Base-by-base conservation (phyloP, 2,888 invertebrate genomes). In the Athalia rosae region DNA sequence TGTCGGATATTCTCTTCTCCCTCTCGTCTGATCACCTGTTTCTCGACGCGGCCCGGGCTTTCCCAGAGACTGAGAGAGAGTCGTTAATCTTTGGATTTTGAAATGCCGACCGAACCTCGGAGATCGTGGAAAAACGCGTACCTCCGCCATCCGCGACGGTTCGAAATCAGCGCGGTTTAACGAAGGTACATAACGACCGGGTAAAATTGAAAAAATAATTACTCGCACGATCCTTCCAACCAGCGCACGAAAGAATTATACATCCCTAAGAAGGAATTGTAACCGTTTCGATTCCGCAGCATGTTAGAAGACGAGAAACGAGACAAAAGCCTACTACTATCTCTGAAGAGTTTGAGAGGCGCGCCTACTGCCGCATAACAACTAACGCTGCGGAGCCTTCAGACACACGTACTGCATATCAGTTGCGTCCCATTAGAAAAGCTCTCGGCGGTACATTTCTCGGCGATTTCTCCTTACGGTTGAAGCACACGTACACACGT, bases 331-430 rank as follows among this genome's bases (percentile, higher is more conserved):
- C 6, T 67, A 53, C 15, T 15, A 15, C 9, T 28, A 9, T 28
- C 53, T 5, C 59, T 59, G n/a, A 67, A 67, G 67, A 64, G 64
- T 64, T 7, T 64, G 64, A 64, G 47, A 64, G 45, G 47, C 64
- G 11, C 58, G 28, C 28, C 28, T 28, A 28, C 28, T 28, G 28
- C 28, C 28, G 28, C 28, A 28, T 28, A 28, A 28, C 28, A 28
- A 28, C 28, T 28, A 28, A 28, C 28, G 28, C 28, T 28, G 28
- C 28, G 28, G 28, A 28, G 28, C 28, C 28, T 28, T 28, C 28
- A 28, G 28, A 28, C 28, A 28, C 28, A 28, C 67, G 15, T 11
- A 48, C 5, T 7, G 66, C 50, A 13, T 66, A 15, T 28, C 48
- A 67, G 48, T 67, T 67, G 28, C 28, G 5, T 53, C 28, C 28